A percentile compares a stretch with the other conserved stretches of the same genome.
These are phyloP conservation scores for Asobara japonica DNA, from an alignment of 1,140 invertebrate species.

Conservation along the genomic window DNA sequence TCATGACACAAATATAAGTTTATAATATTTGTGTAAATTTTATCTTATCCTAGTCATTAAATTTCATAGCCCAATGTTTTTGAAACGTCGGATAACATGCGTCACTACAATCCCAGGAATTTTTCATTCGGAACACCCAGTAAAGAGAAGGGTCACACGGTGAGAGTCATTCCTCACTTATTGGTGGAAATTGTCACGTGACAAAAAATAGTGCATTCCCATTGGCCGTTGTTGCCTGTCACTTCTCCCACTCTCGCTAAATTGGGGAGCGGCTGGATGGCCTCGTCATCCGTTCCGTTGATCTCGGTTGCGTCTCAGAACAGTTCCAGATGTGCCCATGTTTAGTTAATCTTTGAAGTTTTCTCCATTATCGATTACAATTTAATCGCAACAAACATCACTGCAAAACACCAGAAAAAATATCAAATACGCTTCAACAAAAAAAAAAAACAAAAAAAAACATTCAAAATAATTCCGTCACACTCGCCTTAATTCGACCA, in stretches of 20 bases:
- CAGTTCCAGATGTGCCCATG: slow-evolving; percentile 67
- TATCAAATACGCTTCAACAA: neutral
- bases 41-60: no score
- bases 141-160: neutral
- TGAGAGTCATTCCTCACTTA: neutral
- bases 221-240: slow-evolving; percentile 41
- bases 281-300: slow-evolving; percentile 38
- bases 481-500: slow-evolving; percentile 2
- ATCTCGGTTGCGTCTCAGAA: slow-evolving; percentile 54
- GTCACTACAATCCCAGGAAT: neutral
- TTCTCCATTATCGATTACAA: slow-evolving; percentile 51
- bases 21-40: no score
- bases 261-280: slow-evolving; percentile 10
- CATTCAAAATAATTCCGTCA: neutral
- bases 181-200: slow-evolving; percentile 39
- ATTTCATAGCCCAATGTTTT: slow-evolving; percentile 16
- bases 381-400: slow-evolving; percentile 20
- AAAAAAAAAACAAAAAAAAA: neutral
- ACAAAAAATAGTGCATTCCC: neutral
- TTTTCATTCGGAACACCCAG: neutral
- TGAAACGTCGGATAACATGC: neutral
- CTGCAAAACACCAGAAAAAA: slow-evolving; percentile 26
- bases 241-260: slow-evolving; percentile 19
- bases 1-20: no score
- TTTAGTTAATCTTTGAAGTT: slow-evolving; percentile 66